Base-by-base conservation (phyloP, 2,797 vertebrate species). In the Tenualosa ilisha region DNA sequence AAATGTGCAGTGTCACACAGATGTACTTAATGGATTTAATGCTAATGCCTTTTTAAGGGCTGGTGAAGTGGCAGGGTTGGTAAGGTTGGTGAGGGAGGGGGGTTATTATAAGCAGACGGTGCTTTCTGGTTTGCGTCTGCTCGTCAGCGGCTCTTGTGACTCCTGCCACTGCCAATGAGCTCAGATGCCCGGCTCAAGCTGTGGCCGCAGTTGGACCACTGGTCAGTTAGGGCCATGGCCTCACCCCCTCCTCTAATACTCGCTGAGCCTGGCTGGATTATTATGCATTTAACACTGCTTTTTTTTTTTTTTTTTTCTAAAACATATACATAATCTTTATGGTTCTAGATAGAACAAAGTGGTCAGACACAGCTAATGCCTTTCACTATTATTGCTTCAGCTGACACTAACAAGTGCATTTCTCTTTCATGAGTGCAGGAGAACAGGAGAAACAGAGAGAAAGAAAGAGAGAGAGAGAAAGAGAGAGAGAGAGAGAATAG, bases 141-240 rank as follows among this genome's bases (percentile, higher is more conserved):
- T 40, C 84, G 88, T 50, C 63, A 81, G 85, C 90, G 88, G 87
- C 88, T 92, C 90, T 94, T 92, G 91, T 83, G 82, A 90, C 90
- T 84, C 84, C 84, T 86, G 49, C 89, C 85, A 83, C 85, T 86
- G 46, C 89, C 86, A 93, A 91, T 93, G 91, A 94, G 93, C 90
- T 89, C 53, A 54, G 88, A 88, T 86, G 90, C 83, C 84, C 3
- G 75, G 84, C 86, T 88, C 90, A 86, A 20, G 89, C 92, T 92
- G 93, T 24, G 88, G 85, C 88, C 92, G 79, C 94, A 93, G 93
- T 89, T 85, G 91, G 92, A 88, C 84, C n/a, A 89, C 85, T 90
- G 92, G 92, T 93, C 91, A 92, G 91, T 24, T n/a, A 65, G 84
- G 43, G 53, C 87, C 72, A 82, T 81, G 83, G 86, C 87, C 89